These are phyloP conservation scores for Chaetodon auriga DNA, from an alignment of 2,113 vertebrate species.

Conservation along the genomic window DNA sequence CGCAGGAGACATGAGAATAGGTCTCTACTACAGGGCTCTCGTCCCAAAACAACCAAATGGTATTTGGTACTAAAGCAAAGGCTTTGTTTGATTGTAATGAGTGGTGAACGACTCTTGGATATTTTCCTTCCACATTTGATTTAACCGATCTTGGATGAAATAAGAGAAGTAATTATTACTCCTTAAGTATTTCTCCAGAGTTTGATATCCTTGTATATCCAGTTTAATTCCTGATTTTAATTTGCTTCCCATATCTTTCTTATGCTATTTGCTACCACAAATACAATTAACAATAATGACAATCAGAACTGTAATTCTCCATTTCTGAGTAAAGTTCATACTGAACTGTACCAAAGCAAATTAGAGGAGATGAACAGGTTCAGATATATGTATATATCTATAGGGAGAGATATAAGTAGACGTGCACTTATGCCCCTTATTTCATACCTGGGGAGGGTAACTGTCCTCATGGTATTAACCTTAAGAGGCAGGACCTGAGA, in stretches of 20 bases:
- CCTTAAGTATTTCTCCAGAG: conserved; percentile 28
- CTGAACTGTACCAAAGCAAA: background rate
- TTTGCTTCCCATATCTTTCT: background rate
- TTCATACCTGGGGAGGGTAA: conserved; percentile 20
- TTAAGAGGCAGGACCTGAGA: conserved; percentile 49
- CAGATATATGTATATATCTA: background rate
- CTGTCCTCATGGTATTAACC: conserved; percentile 31
- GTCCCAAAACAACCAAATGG: conserved; percentile 51
- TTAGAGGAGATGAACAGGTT: background rate
- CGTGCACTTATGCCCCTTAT: background rate
- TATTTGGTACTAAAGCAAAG: conserved; percentile 31
- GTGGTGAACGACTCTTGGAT: conserved; percentile 26
- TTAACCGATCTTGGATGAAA: conserved; percentile 23
- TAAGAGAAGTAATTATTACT: conserved; percentile 18
- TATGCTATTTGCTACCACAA: background rate
- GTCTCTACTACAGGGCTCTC: conserved; percentile 13
- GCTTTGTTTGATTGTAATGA: conserved; percentile 53
- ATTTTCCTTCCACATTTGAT: conserved; percentile 30
- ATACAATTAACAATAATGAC: background rate
- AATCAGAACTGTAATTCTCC: background rate
- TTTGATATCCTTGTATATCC: background rate
- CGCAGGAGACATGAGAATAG: background rate
- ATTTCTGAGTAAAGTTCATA: background rate
- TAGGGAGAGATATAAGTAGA: background rate
- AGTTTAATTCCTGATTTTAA: background rate